Conservation (phyloP, 2,113 vertebrate genomes). For the Cyprinodon brontotheroides region DNA sequence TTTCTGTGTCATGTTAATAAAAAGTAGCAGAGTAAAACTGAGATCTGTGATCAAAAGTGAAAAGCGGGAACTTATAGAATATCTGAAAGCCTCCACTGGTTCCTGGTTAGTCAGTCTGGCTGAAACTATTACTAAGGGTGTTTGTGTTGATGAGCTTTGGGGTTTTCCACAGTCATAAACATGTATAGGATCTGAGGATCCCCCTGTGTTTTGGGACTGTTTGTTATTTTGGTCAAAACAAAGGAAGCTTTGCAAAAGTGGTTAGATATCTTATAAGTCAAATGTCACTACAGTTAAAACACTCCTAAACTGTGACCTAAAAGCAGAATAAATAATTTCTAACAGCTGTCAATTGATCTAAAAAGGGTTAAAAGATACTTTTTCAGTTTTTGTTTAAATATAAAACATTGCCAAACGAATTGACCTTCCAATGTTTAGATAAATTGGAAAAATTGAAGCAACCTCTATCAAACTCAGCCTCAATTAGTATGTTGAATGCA, state of each 20-base stretch:
- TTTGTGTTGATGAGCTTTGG: neutral
- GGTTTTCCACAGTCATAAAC: conserved; percentile 30
- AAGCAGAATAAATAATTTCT: neutral
- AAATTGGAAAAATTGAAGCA: too few relatives aligned
- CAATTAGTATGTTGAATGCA: neutral
- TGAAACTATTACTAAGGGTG: conserved; percentile 35
- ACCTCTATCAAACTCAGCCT: too few relatives aligned
- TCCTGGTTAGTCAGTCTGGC: conserved; percentile 9
- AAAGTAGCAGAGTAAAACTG: neutral
- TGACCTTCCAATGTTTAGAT: too few relatives aligned
- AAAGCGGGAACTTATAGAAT: neutral
- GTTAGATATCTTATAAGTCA: conserved; percentile 18
- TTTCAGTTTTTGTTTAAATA: neutral
- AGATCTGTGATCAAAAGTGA: neutral
- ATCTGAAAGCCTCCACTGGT: conserved; percentile 24
- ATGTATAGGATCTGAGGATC: conserved; percentile 21
- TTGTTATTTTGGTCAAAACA: conserved; percentile 3
- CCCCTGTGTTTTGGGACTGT: neutral
- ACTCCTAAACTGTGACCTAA: neutral
- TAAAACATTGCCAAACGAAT: neutral
- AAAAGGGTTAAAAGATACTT: neutral
- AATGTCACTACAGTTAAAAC: conserved; percentile 5
- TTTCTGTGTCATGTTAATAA: neutral
- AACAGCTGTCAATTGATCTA: neutral
- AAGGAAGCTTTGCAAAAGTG: neutral